Base-by-base conservation (phyloP, 1,140 invertebrate species). In the Lepidotrigona ventralis region DNA sequence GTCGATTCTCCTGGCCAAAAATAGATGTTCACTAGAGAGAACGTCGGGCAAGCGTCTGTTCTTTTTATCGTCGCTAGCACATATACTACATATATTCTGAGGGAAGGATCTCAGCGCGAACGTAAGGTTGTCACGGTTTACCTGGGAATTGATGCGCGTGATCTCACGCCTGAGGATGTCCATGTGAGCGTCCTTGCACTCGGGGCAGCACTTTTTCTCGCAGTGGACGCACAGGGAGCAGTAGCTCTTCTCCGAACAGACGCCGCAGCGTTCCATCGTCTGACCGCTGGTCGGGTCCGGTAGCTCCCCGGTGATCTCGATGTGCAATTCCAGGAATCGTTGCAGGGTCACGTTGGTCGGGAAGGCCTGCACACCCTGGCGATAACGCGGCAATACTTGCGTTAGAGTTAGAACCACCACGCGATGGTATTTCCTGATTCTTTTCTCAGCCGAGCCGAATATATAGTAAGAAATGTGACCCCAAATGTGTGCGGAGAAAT, bases 281-380 rank as follows among this genome's bases (percentile, higher is more conserved):
- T 97, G 97, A 90, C 97, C 97, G 91, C 96, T 97, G 72, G 97
- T 98, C 68, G 98, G 97, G 94, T 98, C 98, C 69, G 98, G 97
- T 83, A 98, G 94, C 93, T 98, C 98, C 83, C 98, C 98, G 51
- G 98, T 98, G 83, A 98, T 98, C 94, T 98, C 97, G 93, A 98
- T 98, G 92, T 98, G 99, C 66, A 99, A 95, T 93, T 99, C 98
- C 81, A 99, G 95, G 94, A 99, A 99, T 72, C 98, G 95, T 93
- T 98, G 98, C 46, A 99, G 95, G 53, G 99, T 99, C 9, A 99
- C 98, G 94, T 99, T 99, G 87, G 98, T 99, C 64, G 98, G 98
- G 93, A 98, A 99, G 33, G 97, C 97, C 94, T 98, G 98, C 26
- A 99, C 97, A 54, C 98, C 98, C 94, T 94, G 84, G 76, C 23